A percentile compares a stretch with the other conserved stretches of the same genome.
phyloP scores from a whole-genome alignment of 2,113 vertebrate species.

The cattle (Bos taurus) region DNA sequence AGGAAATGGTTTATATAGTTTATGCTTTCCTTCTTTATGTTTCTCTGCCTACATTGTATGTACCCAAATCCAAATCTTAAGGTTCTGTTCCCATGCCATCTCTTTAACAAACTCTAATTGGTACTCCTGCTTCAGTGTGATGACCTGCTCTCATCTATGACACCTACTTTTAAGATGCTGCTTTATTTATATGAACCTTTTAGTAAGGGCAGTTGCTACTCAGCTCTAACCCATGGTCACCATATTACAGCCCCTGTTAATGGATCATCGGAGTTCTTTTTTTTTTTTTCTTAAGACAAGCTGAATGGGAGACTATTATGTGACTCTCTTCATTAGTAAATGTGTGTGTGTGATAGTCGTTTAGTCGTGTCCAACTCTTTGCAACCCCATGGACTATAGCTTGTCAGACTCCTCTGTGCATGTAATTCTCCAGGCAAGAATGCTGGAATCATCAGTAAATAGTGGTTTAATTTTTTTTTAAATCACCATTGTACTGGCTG shows the following conservation, averaged over 20 bases:
- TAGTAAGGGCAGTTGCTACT: not conserved
- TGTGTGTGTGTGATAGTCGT: not conserved
- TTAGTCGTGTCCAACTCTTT: rapidly evolving
- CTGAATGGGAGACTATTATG: not conserved
- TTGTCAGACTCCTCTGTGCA: not conserved
- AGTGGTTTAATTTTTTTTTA: not conserved
- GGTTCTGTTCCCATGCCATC: not conserved
- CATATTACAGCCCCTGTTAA: not conserved
- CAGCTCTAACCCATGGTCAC: not conserved
- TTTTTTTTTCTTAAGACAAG: not conserved
- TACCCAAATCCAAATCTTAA: not conserved
- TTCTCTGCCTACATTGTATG: not conserved
- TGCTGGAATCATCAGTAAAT: not conserved
- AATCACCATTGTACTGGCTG: not conserved
- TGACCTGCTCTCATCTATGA: not conserved
- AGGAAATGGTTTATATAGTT: not conserved
- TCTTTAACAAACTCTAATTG: not conserved
- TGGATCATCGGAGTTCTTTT: not conserved
- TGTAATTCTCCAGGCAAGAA: not conserved
- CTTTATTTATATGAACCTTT: not conserved
- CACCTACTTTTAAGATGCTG: not conserved
- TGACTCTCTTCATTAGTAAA: not conserved
- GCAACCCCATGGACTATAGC: not conserved
- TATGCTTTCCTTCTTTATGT: not conserved
- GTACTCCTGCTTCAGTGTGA: not conserved